phyloP scores from a whole-genome alignment of 2,888 invertebrate genomes.

The Acleris emargana region DNA sequence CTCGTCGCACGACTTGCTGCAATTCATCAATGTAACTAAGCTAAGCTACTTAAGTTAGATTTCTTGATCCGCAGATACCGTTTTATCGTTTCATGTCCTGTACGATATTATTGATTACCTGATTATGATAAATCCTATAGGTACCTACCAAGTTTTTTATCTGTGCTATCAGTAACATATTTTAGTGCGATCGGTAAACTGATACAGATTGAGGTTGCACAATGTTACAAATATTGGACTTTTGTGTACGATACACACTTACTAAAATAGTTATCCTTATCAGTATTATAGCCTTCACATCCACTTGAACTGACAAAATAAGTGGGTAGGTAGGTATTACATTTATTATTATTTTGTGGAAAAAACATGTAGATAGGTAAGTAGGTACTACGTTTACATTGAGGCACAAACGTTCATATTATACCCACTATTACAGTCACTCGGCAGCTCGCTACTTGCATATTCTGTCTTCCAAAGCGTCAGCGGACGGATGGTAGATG shows the following conservation, averaged over 20 bases:
- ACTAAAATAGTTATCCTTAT: constrained; percentile 6
- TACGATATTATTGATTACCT: constrained; percentile 68
- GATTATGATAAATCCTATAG: constrained; percentile 57
- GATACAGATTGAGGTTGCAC: constrained; percentile 57
- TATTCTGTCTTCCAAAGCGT: constrained; percentile 4
- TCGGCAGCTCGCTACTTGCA: neutral
- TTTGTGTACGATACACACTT: constrained; percentile 19
- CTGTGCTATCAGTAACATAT: constrained; percentile 53
- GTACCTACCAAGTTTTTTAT: constrained; percentile 43
- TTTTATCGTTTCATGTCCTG: constrained; percentile 65
- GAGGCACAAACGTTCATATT: neutral
- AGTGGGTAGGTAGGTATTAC: constrained; percentile 5
- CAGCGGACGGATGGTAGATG: constrained; percentile 4
- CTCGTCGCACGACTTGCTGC: neutral
- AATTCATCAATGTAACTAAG: constrained; percentile 28
- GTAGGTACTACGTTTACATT: neutral
- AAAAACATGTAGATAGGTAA: neutral
- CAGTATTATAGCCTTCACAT: constrained; percentile 11
- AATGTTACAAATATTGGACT: constrained; percentile 44
- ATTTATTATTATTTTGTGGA: neutral
- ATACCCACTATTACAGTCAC: neutral
- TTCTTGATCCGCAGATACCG: constrained; percentile 25
- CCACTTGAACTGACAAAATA: constrained; percentile 11
- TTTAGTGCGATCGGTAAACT: constrained; percentile 62
- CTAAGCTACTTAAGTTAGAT: constrained; percentile 22